Conservation (phyloP, 2,888 invertebrate species). For the Heliconius ethilla region DNA sequence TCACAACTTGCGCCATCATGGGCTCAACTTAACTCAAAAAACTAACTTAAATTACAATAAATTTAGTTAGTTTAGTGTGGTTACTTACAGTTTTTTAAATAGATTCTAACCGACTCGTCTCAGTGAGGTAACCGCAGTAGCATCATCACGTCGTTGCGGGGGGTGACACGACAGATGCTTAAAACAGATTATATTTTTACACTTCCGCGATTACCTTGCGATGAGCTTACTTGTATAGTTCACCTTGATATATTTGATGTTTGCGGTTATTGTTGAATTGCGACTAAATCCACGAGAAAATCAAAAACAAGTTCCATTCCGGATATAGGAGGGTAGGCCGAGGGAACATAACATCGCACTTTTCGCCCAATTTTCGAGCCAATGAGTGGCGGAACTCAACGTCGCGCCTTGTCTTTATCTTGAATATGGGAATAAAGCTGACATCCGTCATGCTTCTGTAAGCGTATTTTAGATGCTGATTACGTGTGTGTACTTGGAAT, state of each 20-base stretch:
- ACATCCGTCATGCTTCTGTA: too few relatives aligned
- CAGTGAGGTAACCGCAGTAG: constrained; percentile 25
- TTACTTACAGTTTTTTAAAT: constrained; percentile 15
- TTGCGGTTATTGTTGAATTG: background rate
- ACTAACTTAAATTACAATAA: background rate
- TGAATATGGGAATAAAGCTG: too few relatives aligned
- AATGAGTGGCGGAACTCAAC: too few relatives aligned
- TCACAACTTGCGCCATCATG: background rate
- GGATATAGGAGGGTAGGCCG: too few relatives aligned
- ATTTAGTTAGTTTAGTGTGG: background rate
- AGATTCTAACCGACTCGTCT: constrained; percentile 15
- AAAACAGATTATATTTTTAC: constrained; percentile 80
- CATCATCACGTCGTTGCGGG: constrained; percentile 56
- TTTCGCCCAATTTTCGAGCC: too few relatives aligned
- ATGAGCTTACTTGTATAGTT: constrained; percentile 61
- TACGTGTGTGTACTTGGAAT: too few relatives aligned
- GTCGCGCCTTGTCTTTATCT: too few relatives aligned
- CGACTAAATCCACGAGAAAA: background rate
- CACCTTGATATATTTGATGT: constrained; percentile 45
- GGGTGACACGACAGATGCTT: constrained; percentile 71
- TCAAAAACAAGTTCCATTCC: background rate
- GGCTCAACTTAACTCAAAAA: background rate
- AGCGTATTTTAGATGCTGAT: too few relatives aligned
- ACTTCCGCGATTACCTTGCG: constrained; percentile 66
- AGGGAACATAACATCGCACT: too few relatives aligned